Conservation (phyloP, 2,888 invertebrate species). For the Ochropleura leucogaster region DNA sequence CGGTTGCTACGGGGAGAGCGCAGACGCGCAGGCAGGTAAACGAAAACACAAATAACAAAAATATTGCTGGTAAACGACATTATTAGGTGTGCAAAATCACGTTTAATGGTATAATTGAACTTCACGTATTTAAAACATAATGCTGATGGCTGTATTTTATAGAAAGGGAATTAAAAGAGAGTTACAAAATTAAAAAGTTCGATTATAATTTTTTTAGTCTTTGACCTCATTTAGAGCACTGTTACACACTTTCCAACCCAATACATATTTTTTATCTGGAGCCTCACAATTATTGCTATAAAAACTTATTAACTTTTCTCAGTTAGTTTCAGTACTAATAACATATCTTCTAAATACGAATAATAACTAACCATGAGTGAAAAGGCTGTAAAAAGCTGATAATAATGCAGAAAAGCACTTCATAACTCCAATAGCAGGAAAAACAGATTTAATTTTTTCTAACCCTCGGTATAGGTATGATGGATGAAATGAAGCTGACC, state of each 20-base stretch:
- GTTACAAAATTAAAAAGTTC: too few relatives aligned
- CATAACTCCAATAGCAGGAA: constrained; percentile 22
- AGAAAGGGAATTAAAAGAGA: too few relatives aligned
- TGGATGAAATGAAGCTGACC: constrained; percentile 77
- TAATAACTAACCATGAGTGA: background rate
- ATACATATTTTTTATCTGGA: background rate
- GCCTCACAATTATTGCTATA: background rate
- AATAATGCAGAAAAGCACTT: constrained; percentile 32
- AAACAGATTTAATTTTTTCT: constrained; percentile 47
- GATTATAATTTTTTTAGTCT: too few relatives aligned
- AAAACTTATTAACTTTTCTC: background rate
- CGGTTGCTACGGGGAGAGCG: too few relatives aligned
- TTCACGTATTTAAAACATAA: too few relatives aligned
- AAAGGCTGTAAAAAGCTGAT: constrained; percentile 6
- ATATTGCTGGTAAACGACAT: too few relatives aligned
- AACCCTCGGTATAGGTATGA: constrained; percentile 62
- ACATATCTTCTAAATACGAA: constrained; percentile 7
- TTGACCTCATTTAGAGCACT: too few relatives aligned
- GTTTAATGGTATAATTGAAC: too few relatives aligned
- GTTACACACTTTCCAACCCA: background rate
- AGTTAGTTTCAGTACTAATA: background rate
- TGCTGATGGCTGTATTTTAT: too few relatives aligned
- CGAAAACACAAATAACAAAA: too few relatives aligned
- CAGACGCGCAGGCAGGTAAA: too few relatives aligned
- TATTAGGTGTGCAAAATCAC: too few relatives aligned